Evolutionary conservation across 1,140 invertebrate species (phyloP), one percentile per base, ranked within the genome.

Genomic region (Drosophila pandora): DNA sequence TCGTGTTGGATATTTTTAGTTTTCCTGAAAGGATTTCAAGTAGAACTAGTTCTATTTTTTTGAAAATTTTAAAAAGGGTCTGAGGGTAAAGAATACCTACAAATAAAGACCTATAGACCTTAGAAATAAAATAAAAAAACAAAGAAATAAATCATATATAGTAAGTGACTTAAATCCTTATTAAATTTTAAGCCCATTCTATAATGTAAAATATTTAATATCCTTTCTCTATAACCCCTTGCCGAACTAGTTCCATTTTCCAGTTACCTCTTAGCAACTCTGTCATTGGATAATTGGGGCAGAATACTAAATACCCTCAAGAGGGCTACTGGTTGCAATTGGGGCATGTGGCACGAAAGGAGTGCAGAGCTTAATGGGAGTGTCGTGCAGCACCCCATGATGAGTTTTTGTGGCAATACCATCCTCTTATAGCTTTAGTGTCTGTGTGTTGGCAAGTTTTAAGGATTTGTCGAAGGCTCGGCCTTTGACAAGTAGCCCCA

Each of bases 401-500:
- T 12, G 34, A n/a, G 34, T 37, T 37, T 37, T 37, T 37, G 34
- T 37, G 34, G 34, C 34, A 37, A 12, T 12, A 37, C 10, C 34
- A 12, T 21, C 9, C 28, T 28, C 56, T 75, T 60, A 58, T 47
- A 47, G 53, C 39, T 30, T 6, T n/a, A 37, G 41, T 61, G 32
- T 50, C 12, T 28, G 21, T 30, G 39, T 32, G 2, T 10, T 9
- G n/a, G 23, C 12, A 53, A 28, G 12, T 37, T 41, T 41, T 13
- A 39, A 56, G 56, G 2, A 64, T 49, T 49, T 53, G 48, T 45
- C 54, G 64, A 2, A 32, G n/a, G 41, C 32, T 1, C 41, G 67
- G 67, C 10, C 49, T 60, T 23, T 74, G 62, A 67, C 82, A 81
- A 85, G 82, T 85, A 87, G 82, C 74, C 81, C 82, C 65, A 85